phyloP scores from a whole-genome alignment of 37 sponge, comb jelly and placozoan species.

The Petrosia ficiformis region DNA sequence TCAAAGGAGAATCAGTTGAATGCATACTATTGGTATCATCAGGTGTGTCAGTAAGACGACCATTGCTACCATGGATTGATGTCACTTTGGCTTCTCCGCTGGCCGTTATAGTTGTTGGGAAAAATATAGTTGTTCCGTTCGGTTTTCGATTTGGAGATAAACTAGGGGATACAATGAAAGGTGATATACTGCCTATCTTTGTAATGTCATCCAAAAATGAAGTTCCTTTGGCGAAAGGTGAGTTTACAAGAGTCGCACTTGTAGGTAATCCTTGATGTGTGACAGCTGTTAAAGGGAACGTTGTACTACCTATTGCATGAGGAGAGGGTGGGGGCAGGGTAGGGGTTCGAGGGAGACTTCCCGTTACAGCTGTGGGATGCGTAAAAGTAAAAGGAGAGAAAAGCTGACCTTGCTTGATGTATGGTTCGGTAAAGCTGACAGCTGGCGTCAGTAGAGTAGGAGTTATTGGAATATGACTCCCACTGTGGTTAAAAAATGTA shows the following conservation, averaged over 20 bases:
- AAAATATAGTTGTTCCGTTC: slow-evolving; percentile 47
- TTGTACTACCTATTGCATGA: slow-evolving; percentile 55
- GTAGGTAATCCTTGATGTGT: slow-evolving; percentile 40
- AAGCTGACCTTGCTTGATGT: slow-evolving; percentile 41
- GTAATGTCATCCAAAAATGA: slow-evolving; percentile 51
- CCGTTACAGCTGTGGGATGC: slow-evolving; percentile 42
- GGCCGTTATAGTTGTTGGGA: slow-evolving; percentile 62
- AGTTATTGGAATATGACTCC: slow-evolving; percentile 47
- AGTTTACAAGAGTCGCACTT: slow-evolving; percentile 37
- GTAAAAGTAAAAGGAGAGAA: slow-evolving; percentile 70
- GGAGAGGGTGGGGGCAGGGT: slow-evolving; percentile 91
- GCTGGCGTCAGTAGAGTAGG: slow-evolving; percentile 64
- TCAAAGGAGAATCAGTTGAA: slow-evolving; percentile 19
- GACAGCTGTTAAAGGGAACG: slow-evolving; percentile 52
- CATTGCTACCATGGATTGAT: slow-evolving; percentile 7
- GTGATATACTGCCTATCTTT: slow-evolving; percentile 37
- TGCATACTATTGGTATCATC: slow-evolving; percentile 12
- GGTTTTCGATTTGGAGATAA: slow-evolving; percentile 37
- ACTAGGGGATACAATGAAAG: slow-evolving; percentile 60
- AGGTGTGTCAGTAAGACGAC: slow-evolving; percentile 1
- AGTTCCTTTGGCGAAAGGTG: slow-evolving; percentile 46
- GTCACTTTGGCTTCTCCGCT: slow-evolving; percentile 63
- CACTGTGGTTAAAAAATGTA: slow-evolving; percentile 40
- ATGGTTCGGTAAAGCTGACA: slow-evolving; percentile 27
- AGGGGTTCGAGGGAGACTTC: slow-evolving; percentile 75